Percentiles rank a stretch among this genome's conserved stretches.
Conservation (phyloP, 2,888 invertebrate genomes). For the Proisotoma minuta region DNA sequence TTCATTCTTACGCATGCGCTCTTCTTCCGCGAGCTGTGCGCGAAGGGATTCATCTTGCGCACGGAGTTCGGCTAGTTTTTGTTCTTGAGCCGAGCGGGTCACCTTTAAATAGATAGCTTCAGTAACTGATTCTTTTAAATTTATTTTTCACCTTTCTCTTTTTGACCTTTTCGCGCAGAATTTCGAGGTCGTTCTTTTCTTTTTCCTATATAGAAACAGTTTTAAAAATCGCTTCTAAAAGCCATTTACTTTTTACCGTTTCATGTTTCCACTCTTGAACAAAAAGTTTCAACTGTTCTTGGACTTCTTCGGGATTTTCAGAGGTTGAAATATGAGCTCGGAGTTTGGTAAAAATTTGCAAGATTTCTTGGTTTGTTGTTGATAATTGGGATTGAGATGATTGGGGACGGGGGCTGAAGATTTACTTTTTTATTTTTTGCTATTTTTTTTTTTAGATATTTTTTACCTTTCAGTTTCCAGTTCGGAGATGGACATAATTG, state of each 20-base stretch:
- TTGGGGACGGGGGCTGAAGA: background rate
- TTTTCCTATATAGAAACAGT: constrained; percentile 20
- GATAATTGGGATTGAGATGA: background rate
- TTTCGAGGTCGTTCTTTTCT: background rate
- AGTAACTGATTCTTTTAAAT: no score
- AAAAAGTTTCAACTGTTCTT: constrained; percentile 24
- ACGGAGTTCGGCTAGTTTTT: constrained; percentile 16
- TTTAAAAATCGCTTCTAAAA: constrained; percentile 20
- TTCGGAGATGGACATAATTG: no score
- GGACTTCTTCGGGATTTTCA: constrained; percentile 22
- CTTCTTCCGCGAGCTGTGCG: constrained; percentile 18
- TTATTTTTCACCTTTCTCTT: no score
- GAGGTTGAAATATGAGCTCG: background rate
- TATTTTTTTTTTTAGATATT: no score
- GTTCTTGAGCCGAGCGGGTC: constrained; percentile 21
- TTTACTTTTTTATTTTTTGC: no score
- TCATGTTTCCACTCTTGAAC: constrained; percentile 28
- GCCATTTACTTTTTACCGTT: constrained; percentile 17
- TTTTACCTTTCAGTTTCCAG: no score
- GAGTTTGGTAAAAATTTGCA: background rate
- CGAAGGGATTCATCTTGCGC: constrained; percentile 21
- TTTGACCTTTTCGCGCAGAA: background rate
- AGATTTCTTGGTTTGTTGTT: background rate
- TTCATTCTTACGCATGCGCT: constrained; percentile 23
- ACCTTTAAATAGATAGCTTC: no score